Base-by-base conservation (phyloP, 2,113 vertebrate genomes). In the Pontoporia blainvillei region DNA sequence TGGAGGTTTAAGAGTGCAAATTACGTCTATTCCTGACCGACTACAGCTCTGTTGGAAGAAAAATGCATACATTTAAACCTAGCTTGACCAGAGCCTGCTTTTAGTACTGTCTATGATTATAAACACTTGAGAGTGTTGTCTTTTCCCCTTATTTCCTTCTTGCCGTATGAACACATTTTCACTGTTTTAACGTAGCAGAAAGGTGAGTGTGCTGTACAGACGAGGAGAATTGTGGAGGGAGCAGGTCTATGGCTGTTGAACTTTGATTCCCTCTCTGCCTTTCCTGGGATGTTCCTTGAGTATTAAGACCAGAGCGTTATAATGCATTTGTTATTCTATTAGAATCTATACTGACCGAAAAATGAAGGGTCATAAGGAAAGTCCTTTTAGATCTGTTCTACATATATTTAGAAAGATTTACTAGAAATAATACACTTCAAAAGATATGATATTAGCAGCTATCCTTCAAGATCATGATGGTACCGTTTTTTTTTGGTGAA, bases 381-480 rank as follows among this genome's bases (percentile, higher is more conserved):
- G 39, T 0, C 0, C 34, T 96, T 95, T 97, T 90, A 72, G 8
- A 21, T 73, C 81, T 86, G 62, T 96, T 86, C 79, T 93, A 0
- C 69, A 83, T 93, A 93, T 82, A 85, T 96, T 94, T 54, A 15
- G 69, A 86, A 62, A 76, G 95, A 57, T 34, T 49, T 64, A 44
- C 84, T 27, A 79, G 67, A 64, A 73, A 86, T 86, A 67, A 66
- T 11, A 59, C 21, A 34, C n/a, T 90, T 90, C 36, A 86, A 76
- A 79, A 62, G 25, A 84, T 34, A 57, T 66, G 9, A 75, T 66
- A 95, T 94, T 25, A 82, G 36, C 4, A 49, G 21, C 59, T 66
- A 2, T 72, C 34, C 34, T 76, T 92, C 44, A 67, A 66, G 46
- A 29, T 84, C 2, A 34, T 9, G 29, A 61, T 61, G 46, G 34